Conservation (phyloP, 1,140 invertebrate species). For the Metopolophium dirhodum region DNA sequence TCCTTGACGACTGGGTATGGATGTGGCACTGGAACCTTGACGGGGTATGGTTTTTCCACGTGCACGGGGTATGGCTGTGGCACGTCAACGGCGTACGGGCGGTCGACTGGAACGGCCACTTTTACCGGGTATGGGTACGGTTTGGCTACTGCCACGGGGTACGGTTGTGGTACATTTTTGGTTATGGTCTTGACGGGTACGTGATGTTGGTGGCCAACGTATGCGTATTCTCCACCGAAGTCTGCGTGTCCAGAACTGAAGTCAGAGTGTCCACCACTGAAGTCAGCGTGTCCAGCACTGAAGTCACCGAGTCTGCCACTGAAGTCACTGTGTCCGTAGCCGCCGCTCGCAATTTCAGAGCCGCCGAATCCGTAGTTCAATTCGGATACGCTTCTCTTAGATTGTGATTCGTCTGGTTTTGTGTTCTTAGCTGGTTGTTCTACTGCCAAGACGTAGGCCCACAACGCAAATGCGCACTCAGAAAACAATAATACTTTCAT, state of each 20-base stretch:
- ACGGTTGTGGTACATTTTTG: conserved; percentile 71
- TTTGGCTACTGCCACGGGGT: conserved; percentile 75
- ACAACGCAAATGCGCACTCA: not conserved
- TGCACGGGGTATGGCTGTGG: conserved; percentile 70
- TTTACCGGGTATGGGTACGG: conserved; percentile 76
- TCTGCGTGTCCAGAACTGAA: not conserved
- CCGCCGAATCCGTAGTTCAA: not conserved
- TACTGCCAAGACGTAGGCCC: not conserved
- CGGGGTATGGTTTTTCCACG: conserved; percentile 70
- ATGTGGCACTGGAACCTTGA: conserved; percentile 71
- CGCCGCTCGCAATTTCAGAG: not conserved
- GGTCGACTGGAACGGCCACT: conserved; percentile 68
- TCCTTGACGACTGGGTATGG: conserved; percentile 65
- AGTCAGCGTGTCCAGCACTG: not conserved
- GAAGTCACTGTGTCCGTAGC: not conserved
- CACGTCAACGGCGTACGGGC: conserved; percentile 72
- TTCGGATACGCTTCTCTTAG: conserved; percentile 60
- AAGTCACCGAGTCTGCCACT: not conserved
- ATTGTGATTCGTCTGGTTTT: not conserved
- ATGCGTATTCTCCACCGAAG: not conserved
- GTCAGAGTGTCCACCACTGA: not conserved
- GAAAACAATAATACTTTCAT: not conserved
- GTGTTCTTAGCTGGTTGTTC: not conserved
- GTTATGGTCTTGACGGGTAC: conserved; percentile 74
- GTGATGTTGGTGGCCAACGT: conserved; percentile 61